Conservation (phyloP, 2,113 vertebrate genomes). For the Glaucomys volans region DNA sequence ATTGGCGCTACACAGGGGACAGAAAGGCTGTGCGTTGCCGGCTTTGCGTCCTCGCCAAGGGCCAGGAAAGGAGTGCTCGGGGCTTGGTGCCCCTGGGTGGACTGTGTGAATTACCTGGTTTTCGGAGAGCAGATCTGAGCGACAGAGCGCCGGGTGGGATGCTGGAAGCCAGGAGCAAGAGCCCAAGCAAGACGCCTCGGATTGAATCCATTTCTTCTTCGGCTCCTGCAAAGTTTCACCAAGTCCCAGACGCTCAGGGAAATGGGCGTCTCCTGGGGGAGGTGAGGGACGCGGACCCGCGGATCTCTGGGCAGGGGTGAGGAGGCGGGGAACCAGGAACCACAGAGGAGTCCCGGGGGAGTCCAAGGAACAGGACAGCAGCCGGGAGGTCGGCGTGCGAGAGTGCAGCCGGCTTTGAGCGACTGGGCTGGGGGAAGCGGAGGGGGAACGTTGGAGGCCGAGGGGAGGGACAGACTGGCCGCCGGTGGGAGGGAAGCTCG, state of each 20-base stretch:
- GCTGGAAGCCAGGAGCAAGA: slow-evolving; percentile 87
- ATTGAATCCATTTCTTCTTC: slow-evolving; percentile 87
- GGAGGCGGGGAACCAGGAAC: not conserved
- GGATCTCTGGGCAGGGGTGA: not conserved
- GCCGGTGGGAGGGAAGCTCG: slow-evolving; percentile 30
- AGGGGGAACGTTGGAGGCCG: slow-evolving; percentile 5
- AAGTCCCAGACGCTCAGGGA: slow-evolving; percentile 71
- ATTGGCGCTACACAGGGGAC: not conserved
- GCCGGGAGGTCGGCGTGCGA: slow-evolving; percentile 20
- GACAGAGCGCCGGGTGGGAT: slow-evolving; percentile 76
- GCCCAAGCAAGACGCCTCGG: slow-evolving; percentile 78
- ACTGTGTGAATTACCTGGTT: slow-evolving; percentile 88
- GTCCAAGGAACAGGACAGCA: not conserved
- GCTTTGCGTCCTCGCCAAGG: accelerated
- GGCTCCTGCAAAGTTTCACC: slow-evolving; percentile 77
- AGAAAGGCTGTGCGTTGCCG: not conserved
- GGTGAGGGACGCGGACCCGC: not conserved
- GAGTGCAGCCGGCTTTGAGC: slow-evolving; percentile 38
- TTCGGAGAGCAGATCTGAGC: slow-evolving; percentile 87
- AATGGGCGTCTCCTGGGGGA: slow-evolving; percentile 59
- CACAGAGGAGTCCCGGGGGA: not conserved
- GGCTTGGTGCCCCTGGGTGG: not conserved
- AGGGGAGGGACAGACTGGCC: slow-evolving; percentile 42
- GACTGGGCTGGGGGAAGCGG: not conserved
- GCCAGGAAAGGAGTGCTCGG: not conserved